Percentiles rank a stretch among this genome's conserved stretches.
These are phyloP conservation scores for Aproaerema taeniolella DNA, from an alignment of 2,888 invertebrate species.

Conservation along the genomic window DNA sequence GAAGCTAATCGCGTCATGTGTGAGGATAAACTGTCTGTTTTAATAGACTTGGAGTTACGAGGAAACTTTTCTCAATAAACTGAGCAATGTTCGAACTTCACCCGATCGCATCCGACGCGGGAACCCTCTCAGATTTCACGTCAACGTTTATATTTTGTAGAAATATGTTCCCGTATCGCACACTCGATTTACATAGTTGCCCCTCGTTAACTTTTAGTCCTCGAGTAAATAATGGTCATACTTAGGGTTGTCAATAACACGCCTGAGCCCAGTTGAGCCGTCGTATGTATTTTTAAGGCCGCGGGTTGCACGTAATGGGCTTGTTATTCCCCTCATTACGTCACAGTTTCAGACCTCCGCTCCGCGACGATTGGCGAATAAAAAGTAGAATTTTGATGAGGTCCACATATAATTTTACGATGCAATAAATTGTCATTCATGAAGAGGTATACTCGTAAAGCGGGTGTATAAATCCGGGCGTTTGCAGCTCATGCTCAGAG, in stretches of 20 bases:
- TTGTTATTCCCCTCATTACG: conserved; percentile 14
- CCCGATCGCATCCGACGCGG: conserved; percentile 3
- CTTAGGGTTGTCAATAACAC: neutral
- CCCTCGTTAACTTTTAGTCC: neutral
- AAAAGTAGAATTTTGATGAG: conserved; percentile 5
- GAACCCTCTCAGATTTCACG: neutral
- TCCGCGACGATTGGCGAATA: conserved; percentile 1
- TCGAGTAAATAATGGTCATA: conserved; percentile 1
- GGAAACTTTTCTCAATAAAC: conserved; percentile 9
- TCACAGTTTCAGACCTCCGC: neutral
- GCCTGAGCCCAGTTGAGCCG: neutral
- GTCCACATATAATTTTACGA: conserved; percentile 12
- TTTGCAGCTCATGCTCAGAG: conserved; percentile 1
- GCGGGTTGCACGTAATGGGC: conserved; percentile 8
- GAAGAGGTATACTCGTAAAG: conserved; percentile 10
- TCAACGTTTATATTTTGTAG: neutral
- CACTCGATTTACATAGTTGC: conserved; percentile 2
- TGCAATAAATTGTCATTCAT: conserved; percentile 13
- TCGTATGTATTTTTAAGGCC: conserved; percentile 2
- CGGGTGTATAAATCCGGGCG: conserved; percentile 7
- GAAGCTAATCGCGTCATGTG: conserved; percentile 3
- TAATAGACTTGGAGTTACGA: conserved; percentile 7
- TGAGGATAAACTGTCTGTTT: conserved; percentile 5
- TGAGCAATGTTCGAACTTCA: conserved; percentile 6
- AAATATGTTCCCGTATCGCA: neutral